These are phyloP conservation scores for Phytoseiulus persimilis DNA, from an alignment of 2,888 invertebrate genomes.

Conservation along the genomic window DNA sequence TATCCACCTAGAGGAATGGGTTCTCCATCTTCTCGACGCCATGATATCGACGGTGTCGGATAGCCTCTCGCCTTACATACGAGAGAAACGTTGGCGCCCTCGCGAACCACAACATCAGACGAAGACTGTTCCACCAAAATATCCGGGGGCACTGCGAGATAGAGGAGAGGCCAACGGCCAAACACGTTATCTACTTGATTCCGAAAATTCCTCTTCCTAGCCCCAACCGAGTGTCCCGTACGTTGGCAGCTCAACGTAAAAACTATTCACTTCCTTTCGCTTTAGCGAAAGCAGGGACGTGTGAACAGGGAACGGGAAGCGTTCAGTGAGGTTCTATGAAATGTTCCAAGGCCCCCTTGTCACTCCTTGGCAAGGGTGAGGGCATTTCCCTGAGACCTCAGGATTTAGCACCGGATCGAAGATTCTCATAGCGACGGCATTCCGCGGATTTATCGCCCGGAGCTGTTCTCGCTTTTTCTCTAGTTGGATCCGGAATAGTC, in stretches of 20 bases:
- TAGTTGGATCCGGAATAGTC: not conserved
- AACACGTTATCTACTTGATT: not conserved
- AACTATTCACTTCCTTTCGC: too few relatives aligned
- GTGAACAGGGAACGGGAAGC: not conserved
- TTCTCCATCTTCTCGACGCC: slow-evolving; percentile 83
- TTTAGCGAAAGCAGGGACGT: too few relatives aligned
- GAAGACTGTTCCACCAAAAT: slow-evolving; percentile 82
- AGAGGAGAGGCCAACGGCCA: not conserved
- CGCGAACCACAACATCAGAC: slow-evolving; percentile 80
- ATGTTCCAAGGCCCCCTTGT: too few relatives aligned
- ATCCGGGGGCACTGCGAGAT: slow-evolving; percentile 69
- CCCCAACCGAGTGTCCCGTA: not conserved
- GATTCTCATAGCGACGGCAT: too few relatives aligned
- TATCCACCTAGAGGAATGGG: slow-evolving; percentile 68
- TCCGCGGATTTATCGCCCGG: too few relatives aligned
- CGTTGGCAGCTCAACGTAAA: not conserved
- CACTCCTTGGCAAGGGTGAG: too few relatives aligned
- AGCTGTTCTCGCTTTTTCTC: too few relatives aligned
- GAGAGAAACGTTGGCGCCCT: slow-evolving; percentile 76
- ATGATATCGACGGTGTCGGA: slow-evolving; percentile 74
- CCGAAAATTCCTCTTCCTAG: not conserved
- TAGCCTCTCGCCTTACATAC: slow-evolving; percentile 72
- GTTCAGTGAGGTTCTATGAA: too few relatives aligned
- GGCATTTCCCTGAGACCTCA: too few relatives aligned
- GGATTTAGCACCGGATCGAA: too few relatives aligned